Conservation (phyloP, 2,888 invertebrate species). For the Lypha dubia region DNA sequence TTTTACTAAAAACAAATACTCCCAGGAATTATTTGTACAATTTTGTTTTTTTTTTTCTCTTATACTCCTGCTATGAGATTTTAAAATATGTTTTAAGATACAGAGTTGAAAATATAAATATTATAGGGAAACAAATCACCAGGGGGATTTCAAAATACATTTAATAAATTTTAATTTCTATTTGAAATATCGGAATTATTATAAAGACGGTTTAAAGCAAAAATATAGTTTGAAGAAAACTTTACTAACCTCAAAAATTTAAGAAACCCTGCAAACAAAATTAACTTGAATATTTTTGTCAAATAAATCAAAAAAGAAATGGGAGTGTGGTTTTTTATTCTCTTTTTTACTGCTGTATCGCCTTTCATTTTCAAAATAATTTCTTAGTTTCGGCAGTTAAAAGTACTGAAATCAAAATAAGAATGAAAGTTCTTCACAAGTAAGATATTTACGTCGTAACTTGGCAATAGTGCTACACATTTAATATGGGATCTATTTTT, state of each 20-base stretch:
- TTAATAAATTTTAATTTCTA: neutral
- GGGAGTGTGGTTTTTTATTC: too few relatives aligned
- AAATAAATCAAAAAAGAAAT: neutral
- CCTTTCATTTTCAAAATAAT: too few relatives aligned
- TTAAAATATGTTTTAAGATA: neutral
- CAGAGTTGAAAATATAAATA: neutral
- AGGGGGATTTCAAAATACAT: conserved; percentile 38
- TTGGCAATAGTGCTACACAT: too few relatives aligned
- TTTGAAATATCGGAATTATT: conserved; percentile 16
- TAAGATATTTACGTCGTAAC: too few relatives aligned
- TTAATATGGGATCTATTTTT: too few relatives aligned
- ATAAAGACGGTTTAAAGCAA: neutral
- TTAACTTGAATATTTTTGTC: neutral
- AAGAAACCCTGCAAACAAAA: neutral
- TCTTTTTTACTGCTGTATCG: too few relatives aligned
- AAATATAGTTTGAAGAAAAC: neutral
- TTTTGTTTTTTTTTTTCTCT: neutral
- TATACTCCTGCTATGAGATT: neutral
- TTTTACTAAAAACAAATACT: conserved; percentile 1
- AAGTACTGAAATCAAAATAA: too few relatives aligned
- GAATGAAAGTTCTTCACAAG: too few relatives aligned
- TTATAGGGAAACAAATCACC: neutral
- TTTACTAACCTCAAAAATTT: neutral
- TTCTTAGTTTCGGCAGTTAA: too few relatives aligned
- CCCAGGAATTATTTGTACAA: conserved; percentile 34